A percentile compares a stretch with the other conserved stretches of the same genome.
Evolutionary conservation across 2,113 vertebrate genomes (phyloP).

Genomic region (Orycteropus afer): DNA sequence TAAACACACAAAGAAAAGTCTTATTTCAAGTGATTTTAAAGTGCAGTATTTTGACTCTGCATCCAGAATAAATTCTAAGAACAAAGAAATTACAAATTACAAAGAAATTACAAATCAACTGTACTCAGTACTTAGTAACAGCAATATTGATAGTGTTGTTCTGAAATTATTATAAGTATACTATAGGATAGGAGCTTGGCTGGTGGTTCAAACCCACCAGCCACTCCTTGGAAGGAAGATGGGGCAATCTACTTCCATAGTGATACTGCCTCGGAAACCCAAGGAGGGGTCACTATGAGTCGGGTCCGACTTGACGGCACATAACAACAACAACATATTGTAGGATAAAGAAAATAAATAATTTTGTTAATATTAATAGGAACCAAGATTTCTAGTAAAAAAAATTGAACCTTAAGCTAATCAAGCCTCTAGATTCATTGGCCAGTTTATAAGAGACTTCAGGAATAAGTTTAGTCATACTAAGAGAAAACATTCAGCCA

Average conservation of each 20-base stretch:
- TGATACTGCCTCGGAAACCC: no score
- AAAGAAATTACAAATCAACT: neutral
- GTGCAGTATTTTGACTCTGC: neutral
- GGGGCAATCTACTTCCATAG: no score
- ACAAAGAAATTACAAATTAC: neutral
- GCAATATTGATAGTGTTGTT: neutral
- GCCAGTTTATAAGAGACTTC: neutral
- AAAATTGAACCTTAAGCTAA: neutral
- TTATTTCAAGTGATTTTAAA: constrained; percentile 11
- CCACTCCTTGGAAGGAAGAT: no score
- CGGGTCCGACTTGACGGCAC: no score
- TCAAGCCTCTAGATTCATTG: neutral
- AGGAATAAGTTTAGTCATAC: neutral
- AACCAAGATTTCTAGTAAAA: neutral
- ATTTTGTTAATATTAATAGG: neutral
- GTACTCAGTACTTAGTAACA: neutral
- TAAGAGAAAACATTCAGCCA: neutral
- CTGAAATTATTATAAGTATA: neutral
- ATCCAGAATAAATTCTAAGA: neutral
- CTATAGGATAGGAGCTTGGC: no score
- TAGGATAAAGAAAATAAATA: neutral
- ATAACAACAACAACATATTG: no score
- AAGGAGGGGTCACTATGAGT: no score
- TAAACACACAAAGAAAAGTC: constrained; percentile 3
- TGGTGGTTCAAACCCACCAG: no score